Base-by-base conservation (phyloP, 2,113 vertebrate genomes). In the Boleophthalmus pectinirostris region DNA sequence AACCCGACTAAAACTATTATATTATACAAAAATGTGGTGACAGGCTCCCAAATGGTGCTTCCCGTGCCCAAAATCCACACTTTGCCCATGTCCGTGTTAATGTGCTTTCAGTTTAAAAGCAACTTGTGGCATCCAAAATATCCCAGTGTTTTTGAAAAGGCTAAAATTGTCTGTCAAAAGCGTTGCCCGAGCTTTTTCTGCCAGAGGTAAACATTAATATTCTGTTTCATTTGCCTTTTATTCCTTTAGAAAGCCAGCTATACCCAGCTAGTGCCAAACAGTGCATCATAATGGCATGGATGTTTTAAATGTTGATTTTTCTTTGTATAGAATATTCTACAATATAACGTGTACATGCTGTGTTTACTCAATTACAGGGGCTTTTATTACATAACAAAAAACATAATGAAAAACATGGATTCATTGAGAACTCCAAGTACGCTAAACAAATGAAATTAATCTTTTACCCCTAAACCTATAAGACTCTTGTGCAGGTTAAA, bases 11-110 rank as follows among this genome's bases (percentile, higher is more conserved):
- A 78, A 79, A 74, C 51, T 68, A 78, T 82, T 76, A 78, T 61
- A 78, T 78, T 65, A 61, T 73, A 71, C 66, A 29, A 66, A 80
- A 82, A 74, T 78, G 78, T 82, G 72, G 82, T 58, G 60, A 76
- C 66, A 69, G 56, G 67, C 57, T 73, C 15, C 54, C 49, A 70
- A 77, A 33, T 66, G 25, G 77, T 54, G 25, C 60, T n/a, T 65
- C 64, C 68, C 60, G 68, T 64, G 73, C 54, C 49, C 29, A 74
- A 60, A 54, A 75, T 69, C 47, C 66, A 51, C 43, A 64, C 29
- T 64, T 43, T 64, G 20, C 29, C 24, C 33, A 21, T 38, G 61
- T 38, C 20, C 61, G 13, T 64, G 33, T 64, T 64, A 61, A 61
- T 61, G 58, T 61, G 29, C 33, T 64, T 64, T 64, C 61, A 64